Evolutionary conservation across 2,113 vertebrate genomes (phyloP).

Genomic region (Chamaea fasciata): DNA sequence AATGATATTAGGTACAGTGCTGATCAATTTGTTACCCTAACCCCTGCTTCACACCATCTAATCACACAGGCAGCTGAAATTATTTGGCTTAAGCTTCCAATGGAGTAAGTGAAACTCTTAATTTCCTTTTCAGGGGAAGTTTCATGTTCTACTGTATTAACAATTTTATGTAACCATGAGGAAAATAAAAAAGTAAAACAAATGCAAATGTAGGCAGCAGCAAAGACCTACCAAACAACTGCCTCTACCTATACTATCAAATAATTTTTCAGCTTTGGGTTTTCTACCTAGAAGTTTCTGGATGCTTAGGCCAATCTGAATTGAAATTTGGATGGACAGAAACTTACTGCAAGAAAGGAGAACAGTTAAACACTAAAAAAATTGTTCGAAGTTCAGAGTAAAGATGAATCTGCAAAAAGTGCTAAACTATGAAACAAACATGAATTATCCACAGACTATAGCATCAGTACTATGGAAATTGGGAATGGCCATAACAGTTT

Average conservation of each 20-base stretch:
- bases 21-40: neutral
- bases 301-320: neutral
- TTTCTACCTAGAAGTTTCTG: neutral
- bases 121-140: neutral
- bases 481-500: neutral
- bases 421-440: neutral
- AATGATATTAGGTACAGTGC: neutral
- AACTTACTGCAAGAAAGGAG: neutral
- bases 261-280: neutral
- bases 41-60: rapidly evolving
- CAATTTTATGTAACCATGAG: neutral
- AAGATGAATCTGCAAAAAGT: neutral
- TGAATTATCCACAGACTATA: neutral
- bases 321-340: neutral
- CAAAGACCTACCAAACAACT: neutral
- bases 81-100: neutral
- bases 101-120: neutral
- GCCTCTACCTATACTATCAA: neutral
- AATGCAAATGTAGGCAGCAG: neutral
- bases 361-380: neutral
- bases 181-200: neutral
- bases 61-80: neutral
- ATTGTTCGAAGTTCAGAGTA: neutral
- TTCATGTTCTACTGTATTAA: neutral
- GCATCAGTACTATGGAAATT: neutral